Conservation (phyloP, 2,888 invertebrate genomes). For the Ptychoptera albimana region DNA sequence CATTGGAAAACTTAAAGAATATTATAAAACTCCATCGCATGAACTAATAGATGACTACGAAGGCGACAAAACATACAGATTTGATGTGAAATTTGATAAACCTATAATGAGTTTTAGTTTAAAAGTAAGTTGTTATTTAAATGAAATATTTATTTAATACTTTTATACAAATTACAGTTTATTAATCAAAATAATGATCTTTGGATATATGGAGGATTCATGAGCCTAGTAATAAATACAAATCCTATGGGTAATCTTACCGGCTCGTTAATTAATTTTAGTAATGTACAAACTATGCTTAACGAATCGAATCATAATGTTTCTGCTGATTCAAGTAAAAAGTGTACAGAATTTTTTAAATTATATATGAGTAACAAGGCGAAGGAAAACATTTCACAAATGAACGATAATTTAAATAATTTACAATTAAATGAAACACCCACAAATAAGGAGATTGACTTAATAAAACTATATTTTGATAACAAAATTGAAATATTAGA, state of each 20-base stretch:
- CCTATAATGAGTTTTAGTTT: constrained; percentile 7
- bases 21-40: constrained; percentile 22
- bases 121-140: constrained; percentile 14
- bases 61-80: constrained; percentile 19
- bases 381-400: not conserved
- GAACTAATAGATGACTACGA: constrained; percentile 15
- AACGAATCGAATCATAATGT: constrained; percentile 14
- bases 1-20: constrained; percentile 20
- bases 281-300: constrained; percentile 21
- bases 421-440: no score
- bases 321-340: constrained; percentile 16
- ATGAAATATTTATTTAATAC: constrained; percentile 14
- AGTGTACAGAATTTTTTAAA: constrained; percentile 17
- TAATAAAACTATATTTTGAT: constrained; percentile 16
- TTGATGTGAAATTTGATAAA: constrained; percentile 21
- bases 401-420: no score
- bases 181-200: constrained; percentile 16
- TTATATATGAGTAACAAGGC: not conserved
- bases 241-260: constrained; percentile 21
- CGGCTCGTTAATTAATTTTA: constrained; percentile 17
- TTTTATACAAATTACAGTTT: constrained; percentile 4
- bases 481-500: constrained; percentile 17
- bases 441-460: no score
- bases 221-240: constrained; percentile 21
- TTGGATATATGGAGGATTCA: constrained; percentile 21